Evolutionary conservation across 2,888 invertebrate species (phyloP).

Genomic region (Eupithecia insigniata): DNA sequence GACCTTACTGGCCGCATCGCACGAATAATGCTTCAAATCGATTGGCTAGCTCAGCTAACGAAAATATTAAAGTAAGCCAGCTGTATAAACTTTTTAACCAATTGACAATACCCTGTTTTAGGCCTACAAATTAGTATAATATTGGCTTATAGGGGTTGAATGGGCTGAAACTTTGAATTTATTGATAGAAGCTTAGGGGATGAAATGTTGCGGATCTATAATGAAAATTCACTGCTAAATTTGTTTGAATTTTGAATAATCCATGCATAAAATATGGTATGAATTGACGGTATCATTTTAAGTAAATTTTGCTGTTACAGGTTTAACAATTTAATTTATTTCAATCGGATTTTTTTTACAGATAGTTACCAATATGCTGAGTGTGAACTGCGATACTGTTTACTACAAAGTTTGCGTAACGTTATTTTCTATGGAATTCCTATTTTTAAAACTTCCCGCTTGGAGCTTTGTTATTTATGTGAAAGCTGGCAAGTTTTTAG

Average conservation of each 20-base stretch:
- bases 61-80: constrained; percentile 6
- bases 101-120: constrained; percentile 17
- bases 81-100: constrained; percentile 6
- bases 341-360: background rate
- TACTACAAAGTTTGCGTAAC: too few relatives aligned
- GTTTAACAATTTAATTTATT: background rate
- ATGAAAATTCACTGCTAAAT: constrained; percentile 39
- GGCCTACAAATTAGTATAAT: constrained; percentile 55
- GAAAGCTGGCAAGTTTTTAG: too few relatives aligned
- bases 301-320: background rate
- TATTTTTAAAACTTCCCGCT: too few relatives aligned
- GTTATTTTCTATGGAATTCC: too few relatives aligned
- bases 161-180: constrained; percentile 55
- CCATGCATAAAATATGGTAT: constrained; percentile 17
- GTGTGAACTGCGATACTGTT: too few relatives aligned
- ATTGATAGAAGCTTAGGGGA: constrained; percentile 56
- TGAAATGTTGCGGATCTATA: constrained; percentile 51
- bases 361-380: too few relatives aligned
- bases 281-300: constrained; percentile 3
- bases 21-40: background rate
- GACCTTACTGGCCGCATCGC: too few relatives aligned
- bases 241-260: constrained; percentile 25
- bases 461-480: too few relatives aligned
- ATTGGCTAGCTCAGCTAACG: background rate
- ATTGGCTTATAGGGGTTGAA: constrained; percentile 50